These are phyloP conservation scores for Physocephala rufipes DNA, from an alignment of 2,888 invertebrate genomes.

Conservation along the genomic window DNA sequence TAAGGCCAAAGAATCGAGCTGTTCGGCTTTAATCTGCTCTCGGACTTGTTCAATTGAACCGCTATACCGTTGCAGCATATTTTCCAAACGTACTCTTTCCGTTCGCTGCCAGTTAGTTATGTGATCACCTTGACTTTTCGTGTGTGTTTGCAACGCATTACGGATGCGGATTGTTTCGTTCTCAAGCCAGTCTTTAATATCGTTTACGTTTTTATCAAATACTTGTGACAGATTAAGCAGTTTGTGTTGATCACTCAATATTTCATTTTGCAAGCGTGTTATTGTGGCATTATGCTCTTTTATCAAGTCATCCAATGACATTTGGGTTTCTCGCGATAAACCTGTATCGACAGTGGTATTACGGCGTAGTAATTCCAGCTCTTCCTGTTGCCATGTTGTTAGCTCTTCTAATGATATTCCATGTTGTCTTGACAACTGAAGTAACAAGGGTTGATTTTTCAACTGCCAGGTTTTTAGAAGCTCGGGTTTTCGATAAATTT, in stretches of 20 bases:
- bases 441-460: constrained; percentile 54
- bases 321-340: too few relatives aligned
- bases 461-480: constrained; percentile 61
- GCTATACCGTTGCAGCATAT: constrained; percentile 57
- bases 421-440: constrained; percentile 52
- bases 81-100: constrained; percentile 58
- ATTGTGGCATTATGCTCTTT: constrained; percentile 61
- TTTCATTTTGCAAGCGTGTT: constrained; percentile 57
- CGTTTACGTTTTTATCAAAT: constrained; percentile 60
- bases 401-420: constrained; percentile 55
- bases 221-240: constrained; percentile 55
- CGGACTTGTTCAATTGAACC: constrained; percentile 58
- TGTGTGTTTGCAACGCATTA: constrained; percentile 54
- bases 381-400: constrained; percentile 59
- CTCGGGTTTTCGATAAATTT: constrained; percentile 57
- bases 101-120: constrained; percentile 60
- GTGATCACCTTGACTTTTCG: constrained; percentile 59
- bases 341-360: too few relatives aligned
- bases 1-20: constrained; percentile 56
- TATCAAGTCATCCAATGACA: constrained; percentile 56
- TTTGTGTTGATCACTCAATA: constrained; percentile 58
- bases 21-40: constrained; percentile 57
- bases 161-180: constrained; percentile 57
- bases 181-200: constrained; percentile 60
- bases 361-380: constrained; percentile 52